phyloP scores from a whole-genome alignment of 2,888 invertebrate genomes.

The Sycophila texana region DNA sequence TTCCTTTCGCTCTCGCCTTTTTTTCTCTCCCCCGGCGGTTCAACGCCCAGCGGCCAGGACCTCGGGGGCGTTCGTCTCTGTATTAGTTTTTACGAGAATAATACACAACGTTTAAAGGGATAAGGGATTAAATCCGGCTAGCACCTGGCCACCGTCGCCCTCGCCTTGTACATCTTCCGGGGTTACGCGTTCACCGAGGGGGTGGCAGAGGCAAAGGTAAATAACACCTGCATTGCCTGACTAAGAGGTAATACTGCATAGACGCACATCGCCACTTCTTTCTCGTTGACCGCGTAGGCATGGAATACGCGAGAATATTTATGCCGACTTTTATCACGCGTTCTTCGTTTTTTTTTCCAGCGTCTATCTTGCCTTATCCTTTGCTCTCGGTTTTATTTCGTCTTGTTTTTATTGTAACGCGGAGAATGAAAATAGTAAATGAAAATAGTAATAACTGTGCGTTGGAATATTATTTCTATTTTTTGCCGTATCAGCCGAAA shows the following conservation, averaged over 20 bases:
- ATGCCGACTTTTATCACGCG: constrained; percentile 27
- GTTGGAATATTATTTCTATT: too few species aligned
- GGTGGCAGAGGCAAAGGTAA: constrained; percentile 26
- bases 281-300: constrained; percentile 2
- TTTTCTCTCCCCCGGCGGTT: constrained; percentile 12
- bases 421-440: too few species aligned
- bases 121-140: constrained; percentile 73
- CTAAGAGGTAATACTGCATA: neutral
- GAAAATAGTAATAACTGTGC: too few species aligned
- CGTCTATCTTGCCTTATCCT: constrained; percentile 11
- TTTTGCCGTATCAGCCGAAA: constrained; percentile 1
- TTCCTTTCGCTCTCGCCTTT: constrained; percentile 3
- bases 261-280: constrained; percentile 16
- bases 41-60: neutral
- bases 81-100: constrained; percentile 76
- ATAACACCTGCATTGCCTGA: constrained; percentile 36
- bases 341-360: neutral
- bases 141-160: constrained; percentile 65
- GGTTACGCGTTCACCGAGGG: constrained; percentile 55
- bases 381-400: neutral
- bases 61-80: constrained; percentile 59
- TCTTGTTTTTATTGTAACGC: too few species aligned
- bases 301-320: constrained; percentile 28
- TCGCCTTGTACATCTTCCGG: constrained; percentile 66
- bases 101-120: constrained; percentile 75